Percentiles rank a stretch among this genome's conserved stretches.
Evolutionary conservation across 2,113 vertebrate genomes (phyloP).

Genomic region (Indicator indicator): DNA sequence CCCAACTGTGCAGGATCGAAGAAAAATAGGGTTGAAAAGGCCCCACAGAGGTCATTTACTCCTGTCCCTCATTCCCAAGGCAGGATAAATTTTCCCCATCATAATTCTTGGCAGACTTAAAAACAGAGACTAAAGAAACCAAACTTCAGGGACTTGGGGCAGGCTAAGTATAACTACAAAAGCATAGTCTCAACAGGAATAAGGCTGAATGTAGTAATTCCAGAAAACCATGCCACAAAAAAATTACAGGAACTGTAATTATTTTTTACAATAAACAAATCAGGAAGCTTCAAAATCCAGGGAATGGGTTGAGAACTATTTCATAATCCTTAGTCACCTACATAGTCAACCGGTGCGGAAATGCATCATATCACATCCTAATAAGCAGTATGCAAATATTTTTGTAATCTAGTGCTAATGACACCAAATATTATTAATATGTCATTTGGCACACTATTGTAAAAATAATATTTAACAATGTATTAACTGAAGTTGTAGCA

Average conservation of each 20-base stretch:
- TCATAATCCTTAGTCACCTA: not conserved
- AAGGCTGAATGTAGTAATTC: not conserved
- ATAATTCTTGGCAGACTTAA: not conserved
- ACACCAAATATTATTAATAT: slow-evolving; percentile 55
- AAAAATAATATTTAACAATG: slow-evolving; percentile 61
- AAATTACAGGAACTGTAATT: not conserved
- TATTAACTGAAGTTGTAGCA: slow-evolving; percentile 39
- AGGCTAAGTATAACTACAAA: not conserved
- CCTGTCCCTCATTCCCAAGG: not conserved
- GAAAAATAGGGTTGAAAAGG: not conserved
- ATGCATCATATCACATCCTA: not conserved
- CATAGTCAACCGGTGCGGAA: not conserved
- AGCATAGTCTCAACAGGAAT: not conserved
- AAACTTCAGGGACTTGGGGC: not conserved
- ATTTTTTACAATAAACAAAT: not conserved
- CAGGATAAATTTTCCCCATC: not conserved
- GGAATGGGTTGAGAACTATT: not conserved
- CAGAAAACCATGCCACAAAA: not conserved
- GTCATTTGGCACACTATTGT: slow-evolving; percentile 33
- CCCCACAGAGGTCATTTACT: not conserved
- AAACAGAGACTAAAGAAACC: not conserved
- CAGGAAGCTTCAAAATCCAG: slow-evolving; percentile 1
- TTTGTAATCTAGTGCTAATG: slow-evolving; percentile 44
- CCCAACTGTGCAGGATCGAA: not conserved
- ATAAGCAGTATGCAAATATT: slow-evolving; percentile 49